Conservation (phyloP, 2,113 vertebrate genomes). For the Mohoua ochrocephala region DNA sequence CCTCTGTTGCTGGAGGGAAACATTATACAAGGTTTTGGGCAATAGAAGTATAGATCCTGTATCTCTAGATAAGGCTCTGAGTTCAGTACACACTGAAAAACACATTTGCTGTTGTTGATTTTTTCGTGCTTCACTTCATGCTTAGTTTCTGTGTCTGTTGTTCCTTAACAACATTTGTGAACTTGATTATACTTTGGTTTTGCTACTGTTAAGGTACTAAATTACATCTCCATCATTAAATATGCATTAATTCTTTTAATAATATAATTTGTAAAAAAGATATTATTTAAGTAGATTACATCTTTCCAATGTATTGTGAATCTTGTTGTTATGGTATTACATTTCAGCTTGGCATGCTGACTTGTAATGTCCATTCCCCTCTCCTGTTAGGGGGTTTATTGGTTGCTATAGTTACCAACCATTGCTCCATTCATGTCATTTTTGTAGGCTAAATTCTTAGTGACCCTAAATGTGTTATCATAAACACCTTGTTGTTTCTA, state of each 20-base stretch:
- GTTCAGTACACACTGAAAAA: background rate
- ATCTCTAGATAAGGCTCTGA: background rate
- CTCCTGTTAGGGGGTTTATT: background rate
- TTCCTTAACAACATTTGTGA: background rate
- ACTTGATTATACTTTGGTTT: background rate
- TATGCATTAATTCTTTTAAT: background rate
- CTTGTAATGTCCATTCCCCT: background rate
- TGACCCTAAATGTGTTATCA: background rate
- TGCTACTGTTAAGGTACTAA: background rate
- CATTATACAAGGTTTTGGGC: background rate
- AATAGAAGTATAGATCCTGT: background rate
- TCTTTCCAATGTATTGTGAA: background rate
- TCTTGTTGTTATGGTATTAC: background rate
- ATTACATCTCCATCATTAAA: background rate
- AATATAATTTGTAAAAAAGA: background rate
- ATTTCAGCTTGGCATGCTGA: background rate
- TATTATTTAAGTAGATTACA: background rate
- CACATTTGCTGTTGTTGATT: background rate
- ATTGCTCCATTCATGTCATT: background rate
- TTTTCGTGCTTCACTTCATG: background rate
- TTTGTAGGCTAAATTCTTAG: background rate
- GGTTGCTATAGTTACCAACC: background rate
- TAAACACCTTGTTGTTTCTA: background rate
- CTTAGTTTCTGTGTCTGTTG: background rate
- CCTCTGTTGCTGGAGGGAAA: background rate